Percentiles rank a stretch among this genome's conserved stretches.
Evolutionary conservation across 2,888 invertebrate genomes (phyloP).

Genomic region (Suillia variegata): DNA sequence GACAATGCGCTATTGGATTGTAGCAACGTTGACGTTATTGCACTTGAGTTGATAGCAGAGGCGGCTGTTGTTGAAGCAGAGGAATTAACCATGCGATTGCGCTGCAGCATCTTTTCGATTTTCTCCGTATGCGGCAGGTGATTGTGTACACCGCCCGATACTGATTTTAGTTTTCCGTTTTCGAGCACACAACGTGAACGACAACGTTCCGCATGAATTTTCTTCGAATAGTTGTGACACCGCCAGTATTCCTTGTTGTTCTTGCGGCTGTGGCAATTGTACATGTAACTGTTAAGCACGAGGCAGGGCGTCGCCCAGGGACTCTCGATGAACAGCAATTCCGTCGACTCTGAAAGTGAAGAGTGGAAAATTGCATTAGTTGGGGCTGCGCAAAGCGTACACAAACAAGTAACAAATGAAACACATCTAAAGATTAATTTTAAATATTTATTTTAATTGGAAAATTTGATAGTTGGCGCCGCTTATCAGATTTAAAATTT

Average conservation of each 20-base stretch:
- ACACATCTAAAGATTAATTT: no score
- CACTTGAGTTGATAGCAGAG: neutral
- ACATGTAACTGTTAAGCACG: conserved; percentile 57
- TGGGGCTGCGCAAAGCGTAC: no score
- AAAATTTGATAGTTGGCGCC: neutral
- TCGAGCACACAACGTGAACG: conserved; percentile 60
- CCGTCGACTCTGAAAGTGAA: no score
- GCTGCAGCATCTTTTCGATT: conserved; percentile 57
- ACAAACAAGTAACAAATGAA: no score
- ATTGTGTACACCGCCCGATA: conserved; percentile 59
- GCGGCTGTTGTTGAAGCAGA: conserved; percentile 18
- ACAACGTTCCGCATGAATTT: conserved; percentile 55
- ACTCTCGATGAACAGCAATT: conserved; percentile 58
- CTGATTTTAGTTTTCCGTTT: conserved; percentile 54
- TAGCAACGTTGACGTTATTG: no score
- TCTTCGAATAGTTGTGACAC: conserved; percentile 62
- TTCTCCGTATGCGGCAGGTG: conserved; percentile 60
- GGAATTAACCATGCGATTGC: conserved; percentile 45
- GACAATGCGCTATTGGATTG: no score
- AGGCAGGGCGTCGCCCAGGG: conserved; percentile 62
- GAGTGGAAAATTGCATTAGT: neutral
- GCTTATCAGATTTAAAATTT: no score
- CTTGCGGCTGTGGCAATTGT: conserved; percentile 61
- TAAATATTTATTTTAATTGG: neutral
- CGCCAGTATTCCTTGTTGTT: conserved; percentile 61